Percentiles rank a stretch among this genome's conserved stretches.
Conservation (phyloP, 2,113 vertebrate species). For the Phyllopteryx taeniolatus region DNA sequence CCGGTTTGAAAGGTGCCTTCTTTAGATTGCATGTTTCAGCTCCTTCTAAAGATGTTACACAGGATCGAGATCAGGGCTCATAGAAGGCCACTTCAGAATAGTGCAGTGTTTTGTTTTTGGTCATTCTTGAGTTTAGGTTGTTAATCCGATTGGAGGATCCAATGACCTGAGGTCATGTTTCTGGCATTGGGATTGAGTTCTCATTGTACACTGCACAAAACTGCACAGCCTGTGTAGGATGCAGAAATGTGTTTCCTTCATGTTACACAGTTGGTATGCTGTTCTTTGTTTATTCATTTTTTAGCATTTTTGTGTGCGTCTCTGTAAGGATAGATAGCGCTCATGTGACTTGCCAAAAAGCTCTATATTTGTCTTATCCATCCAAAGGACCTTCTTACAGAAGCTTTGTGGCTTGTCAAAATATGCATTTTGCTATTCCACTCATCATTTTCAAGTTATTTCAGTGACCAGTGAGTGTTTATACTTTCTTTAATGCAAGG, state of each 20-base stretch:
- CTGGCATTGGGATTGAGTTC: no score
- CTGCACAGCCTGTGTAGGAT: neutral
- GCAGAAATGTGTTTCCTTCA: no score
- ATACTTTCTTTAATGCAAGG: neutral
- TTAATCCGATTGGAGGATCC: neutral
- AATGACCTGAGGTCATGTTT: neutral
- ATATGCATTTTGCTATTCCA: neutral
- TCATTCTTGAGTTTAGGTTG: neutral
- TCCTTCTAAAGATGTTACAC: neutral
- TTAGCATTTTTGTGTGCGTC: no score
- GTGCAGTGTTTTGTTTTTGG: neutral
- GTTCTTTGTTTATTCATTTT: no score
- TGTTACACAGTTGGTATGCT: neutral
- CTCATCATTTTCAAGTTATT: neutral
- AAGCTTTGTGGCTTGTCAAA: neutral
- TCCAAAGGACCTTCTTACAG: neutral
- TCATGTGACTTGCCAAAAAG: no score
- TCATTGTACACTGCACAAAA: no score
- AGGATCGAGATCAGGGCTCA: neutral
- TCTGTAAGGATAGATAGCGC: no score
- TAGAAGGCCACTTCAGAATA: neutral
- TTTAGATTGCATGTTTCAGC: neutral
- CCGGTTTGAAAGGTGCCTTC: neutral
- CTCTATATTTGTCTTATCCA: no score
- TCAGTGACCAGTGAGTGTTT: neutral